Evolutionary conservation across 1,140 invertebrate species (phyloP).

Genomic region (Hylaeus volcanicus): DNA sequence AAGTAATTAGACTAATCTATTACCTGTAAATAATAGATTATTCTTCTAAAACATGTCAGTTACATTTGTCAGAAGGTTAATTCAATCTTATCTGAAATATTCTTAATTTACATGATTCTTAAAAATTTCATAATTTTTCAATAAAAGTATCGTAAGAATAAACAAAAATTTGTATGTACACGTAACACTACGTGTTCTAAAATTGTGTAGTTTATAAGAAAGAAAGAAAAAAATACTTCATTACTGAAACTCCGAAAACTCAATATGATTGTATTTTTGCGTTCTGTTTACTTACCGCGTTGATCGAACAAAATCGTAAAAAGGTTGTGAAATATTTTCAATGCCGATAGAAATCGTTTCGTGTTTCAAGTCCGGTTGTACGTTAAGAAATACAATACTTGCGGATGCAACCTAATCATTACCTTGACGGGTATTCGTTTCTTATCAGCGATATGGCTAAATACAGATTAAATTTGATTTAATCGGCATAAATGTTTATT

Average conservation of each 20-base stretch:
- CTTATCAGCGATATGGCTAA: slow-evolving; percentile 16
- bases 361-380: background rate
- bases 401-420: background rate
- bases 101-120: too few relatives aligned
- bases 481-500: slow-evolving; percentile 2
- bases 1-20: background rate
- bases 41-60: background rate
- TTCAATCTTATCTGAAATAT: background rate
- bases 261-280: background rate
- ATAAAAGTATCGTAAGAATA: too few relatives aligned
- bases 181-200: too few relatives aligned
- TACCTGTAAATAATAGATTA: background rate
- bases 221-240: background rate
- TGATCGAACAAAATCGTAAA: background rate
- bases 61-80: background rate
- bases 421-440: slow-evolving; percentile 6
- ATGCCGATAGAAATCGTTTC: background rate
- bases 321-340: background rate
- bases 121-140: too few relatives aligned
- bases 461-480: slow-evolving; percentile 22
- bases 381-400: slow-evolving; percentile 7
- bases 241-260: background rate
- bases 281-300: background rate
- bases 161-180: too few relatives aligned
- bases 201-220: too few relatives aligned